Evolutionary conservation across 2,797 vertebrate species (phyloP).

Genomic region (Microctenopoma steveboyesi): DNA sequence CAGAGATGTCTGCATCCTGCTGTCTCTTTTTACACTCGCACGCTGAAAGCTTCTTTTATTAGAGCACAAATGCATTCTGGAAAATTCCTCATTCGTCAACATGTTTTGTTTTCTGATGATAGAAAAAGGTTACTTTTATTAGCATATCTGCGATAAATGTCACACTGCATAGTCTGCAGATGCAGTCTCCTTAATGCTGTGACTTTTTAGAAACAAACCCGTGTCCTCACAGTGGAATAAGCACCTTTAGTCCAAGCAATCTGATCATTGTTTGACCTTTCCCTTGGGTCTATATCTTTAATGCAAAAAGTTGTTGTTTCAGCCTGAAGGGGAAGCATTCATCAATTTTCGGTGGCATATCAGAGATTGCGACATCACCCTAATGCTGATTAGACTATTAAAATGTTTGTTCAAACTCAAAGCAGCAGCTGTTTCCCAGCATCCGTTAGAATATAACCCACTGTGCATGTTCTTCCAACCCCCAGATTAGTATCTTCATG

Average conservation of each 20-base stretch:
- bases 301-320: background rate
- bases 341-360: background rate
- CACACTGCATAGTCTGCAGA: background rate
- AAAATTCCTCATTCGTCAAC: slow-evolving; percentile 7
- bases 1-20: slow-evolving; percentile 18
- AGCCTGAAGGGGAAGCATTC: background rate
- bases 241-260: background rate
- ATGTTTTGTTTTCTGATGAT: slow-evolving; percentile 37
- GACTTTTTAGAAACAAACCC: slow-evolving; percentile 1
- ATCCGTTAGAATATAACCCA: background rate
- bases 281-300: background rate
- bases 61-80: background rate
- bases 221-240: background rate
- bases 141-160: slow-evolving; percentile 6
- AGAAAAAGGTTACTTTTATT: slow-evolving; percentile 11
- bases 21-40: slow-evolving; percentile 13
- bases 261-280: background rate
- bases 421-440: background rate
- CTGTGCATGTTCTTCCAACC: background rate
- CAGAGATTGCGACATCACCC: background rate
- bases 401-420: background rate
- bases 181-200: background rate
- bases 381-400: background rate
- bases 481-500: slow-evolving; percentile 99
- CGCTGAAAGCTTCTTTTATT: slow-evolving; percentile 33